phyloP scores from a whole-genome alignment of 2,113 vertebrate genomes.

The Corythoichthys intestinalis region DNA sequence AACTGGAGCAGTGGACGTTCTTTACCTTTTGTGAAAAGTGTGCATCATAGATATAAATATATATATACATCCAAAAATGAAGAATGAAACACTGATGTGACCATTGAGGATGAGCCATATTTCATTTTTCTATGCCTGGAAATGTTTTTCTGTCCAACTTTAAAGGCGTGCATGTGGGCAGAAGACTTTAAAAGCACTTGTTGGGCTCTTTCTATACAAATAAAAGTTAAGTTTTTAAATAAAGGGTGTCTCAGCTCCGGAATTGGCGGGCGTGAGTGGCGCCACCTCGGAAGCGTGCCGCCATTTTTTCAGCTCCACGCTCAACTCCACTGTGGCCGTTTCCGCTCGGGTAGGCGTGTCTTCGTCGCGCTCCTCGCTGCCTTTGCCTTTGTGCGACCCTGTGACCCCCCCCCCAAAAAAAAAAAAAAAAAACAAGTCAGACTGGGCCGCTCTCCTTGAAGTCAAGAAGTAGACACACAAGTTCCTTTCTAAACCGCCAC shows the following conservation, averaged over 20 bases:
- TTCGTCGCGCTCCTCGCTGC: slow-evolving; percentile 1
- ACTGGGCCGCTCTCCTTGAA: too few species aligned
- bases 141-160: slow-evolving; percentile 44
- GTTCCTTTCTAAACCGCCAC: too few species aligned
- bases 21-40: background rate
- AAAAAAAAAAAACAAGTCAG: background rate
- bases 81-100: background rate
- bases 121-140: slow-evolving; percentile 69
- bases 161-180: slow-evolving; percentile 46
- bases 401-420: background rate
- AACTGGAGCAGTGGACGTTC: background rate
- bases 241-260: background rate
- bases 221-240: slow-evolving; percentile 50
- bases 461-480: too few species aligned
- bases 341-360: slow-evolving; percentile 6
- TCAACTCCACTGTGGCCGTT: slow-evolving; percentile 73
- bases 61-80: background rate
- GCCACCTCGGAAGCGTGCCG: slow-evolving; percentile 15
- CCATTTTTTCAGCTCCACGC: slow-evolving; percentile 74
- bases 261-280: background rate
- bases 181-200: slow-evolving; percentile 28
- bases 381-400: slow-evolving; percentile 40
- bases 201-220: slow-evolving; percentile 43
- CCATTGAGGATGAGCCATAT: slow-evolving; percentile 42
- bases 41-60: background rate